These are phyloP conservation scores for Tamandua tetradactyla DNA, from an alignment of 2,797 vertebrate genomes.

Conservation along the genomic window DNA sequence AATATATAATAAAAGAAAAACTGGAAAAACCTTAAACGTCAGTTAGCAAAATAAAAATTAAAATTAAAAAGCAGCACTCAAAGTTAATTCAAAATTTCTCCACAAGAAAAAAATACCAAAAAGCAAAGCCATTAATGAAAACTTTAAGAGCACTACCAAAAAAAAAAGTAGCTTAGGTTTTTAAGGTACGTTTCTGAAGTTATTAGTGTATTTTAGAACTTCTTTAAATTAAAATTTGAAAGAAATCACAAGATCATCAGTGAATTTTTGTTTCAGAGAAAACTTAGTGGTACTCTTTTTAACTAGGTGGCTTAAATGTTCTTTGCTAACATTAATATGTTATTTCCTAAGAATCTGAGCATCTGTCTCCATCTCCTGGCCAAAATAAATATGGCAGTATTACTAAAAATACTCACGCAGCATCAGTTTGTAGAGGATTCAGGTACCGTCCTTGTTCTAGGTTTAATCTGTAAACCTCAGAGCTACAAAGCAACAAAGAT, in stretches of 20 bases:
- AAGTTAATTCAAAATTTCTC: constrained; percentile 20
- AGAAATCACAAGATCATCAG: neutral
- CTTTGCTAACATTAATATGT: neutral
- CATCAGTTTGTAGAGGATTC: constrained; percentile 94
- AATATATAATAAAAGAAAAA: neutral
- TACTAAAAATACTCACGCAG: constrained; percentile 89
- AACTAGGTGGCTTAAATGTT: neutral
- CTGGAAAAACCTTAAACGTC: neutral
- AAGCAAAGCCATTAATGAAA: constrained; percentile 19
- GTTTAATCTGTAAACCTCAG: constrained; percentile 95
- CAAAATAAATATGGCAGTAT: neutral
- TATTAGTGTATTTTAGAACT: neutral
- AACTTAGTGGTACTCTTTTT: neutral
- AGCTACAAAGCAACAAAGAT: constrained; percentile 84
- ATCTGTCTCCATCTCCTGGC: constrained; percentile 84
- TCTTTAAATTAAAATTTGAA: neutral
- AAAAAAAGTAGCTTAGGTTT: neutral
- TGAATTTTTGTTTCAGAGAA: neutral
- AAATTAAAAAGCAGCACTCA: neutral
- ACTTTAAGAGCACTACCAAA: neutral
- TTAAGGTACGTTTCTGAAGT: neutral
- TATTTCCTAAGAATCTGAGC: neutral
- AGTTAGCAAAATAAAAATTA: neutral
- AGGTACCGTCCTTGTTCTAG: constrained; percentile 97
- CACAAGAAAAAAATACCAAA: neutral